Percentiles rank a stretch among this genome's conserved stretches.
phyloP scores from a whole-genome alignment of 1,140 invertebrate genomes.

The Eubasilissa regina region DNA sequence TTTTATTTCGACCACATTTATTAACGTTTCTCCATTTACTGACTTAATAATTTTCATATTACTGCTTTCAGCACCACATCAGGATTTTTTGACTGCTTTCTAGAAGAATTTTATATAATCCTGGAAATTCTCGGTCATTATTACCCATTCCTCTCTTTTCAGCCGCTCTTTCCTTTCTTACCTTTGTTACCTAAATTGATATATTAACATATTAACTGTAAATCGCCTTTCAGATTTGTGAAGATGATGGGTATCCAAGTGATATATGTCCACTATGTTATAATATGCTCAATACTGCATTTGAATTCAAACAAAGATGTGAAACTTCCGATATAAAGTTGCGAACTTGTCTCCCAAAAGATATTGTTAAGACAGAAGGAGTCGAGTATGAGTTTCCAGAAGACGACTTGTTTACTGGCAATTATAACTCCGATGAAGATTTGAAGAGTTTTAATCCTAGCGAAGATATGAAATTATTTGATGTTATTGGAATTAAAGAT shows the following conservation, averaged over 20 bases:
- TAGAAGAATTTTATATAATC: too few relatives aligned
- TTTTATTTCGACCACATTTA: too few relatives aligned
- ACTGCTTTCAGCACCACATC: too few relatives aligned
- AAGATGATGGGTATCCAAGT: constrained; percentile 56
- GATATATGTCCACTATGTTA: constrained; percentile 55
- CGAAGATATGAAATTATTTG: constrained; percentile 50
- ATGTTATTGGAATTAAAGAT: constrained; percentile 19
- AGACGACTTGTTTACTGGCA: constrained; percentile 45
- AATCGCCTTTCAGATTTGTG: constrained; percentile 41
- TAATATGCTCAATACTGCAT: constrained; percentile 56
- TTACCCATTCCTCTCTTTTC: too few relatives aligned
- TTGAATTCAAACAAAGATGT: constrained; percentile 59
- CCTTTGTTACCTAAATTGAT: too few relatives aligned
- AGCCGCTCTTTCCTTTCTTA: too few relatives aligned
- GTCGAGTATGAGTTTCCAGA: constrained; percentile 47
- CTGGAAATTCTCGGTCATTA: too few relatives aligned
- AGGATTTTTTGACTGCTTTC: too few relatives aligned
- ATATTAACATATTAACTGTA: too few relatives aligned
- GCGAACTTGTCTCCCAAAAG: constrained; percentile 46
- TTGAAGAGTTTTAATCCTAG: constrained; percentile 48
- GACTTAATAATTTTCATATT: too few relatives aligned
- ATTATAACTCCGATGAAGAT: constrained; percentile 39
- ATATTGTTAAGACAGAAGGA: constrained; percentile 40
- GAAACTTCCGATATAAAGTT: constrained; percentile 55
- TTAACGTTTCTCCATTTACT: too few relatives aligned